phyloP scores from a whole-genome alignment of 2,113 vertebrate species.

The Lichenostomus cassidix region DNA sequence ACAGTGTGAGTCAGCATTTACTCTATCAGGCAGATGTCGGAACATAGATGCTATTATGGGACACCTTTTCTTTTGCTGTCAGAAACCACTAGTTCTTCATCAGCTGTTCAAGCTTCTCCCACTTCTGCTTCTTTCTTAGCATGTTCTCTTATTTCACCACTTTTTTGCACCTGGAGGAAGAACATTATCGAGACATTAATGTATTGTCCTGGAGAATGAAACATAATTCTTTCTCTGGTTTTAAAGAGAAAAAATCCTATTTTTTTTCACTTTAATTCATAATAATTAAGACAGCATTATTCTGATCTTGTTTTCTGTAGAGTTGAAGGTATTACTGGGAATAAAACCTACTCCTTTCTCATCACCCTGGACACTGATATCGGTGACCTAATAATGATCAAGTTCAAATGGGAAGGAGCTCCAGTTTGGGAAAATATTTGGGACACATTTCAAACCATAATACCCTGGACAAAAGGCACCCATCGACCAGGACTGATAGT shows the following conservation, averaged over 20 bases:
- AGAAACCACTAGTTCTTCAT: neutral
- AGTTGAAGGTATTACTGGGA: constrained; percentile 76
- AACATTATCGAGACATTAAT: neutral
- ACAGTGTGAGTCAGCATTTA: neutral
- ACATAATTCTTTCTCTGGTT: neutral
- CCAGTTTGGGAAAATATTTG: constrained; percentile 86
- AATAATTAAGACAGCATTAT: neutral
- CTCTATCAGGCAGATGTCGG: neutral
- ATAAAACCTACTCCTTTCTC: constrained; percentile 87
- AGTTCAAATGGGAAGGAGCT: constrained; percentile 82
- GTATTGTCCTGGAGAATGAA: neutral
- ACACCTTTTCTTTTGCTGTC: neutral
- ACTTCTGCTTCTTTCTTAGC: neutral
- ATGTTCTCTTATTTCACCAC: neutral
- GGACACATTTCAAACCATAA: constrained; percentile 83
- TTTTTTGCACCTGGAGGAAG: neutral
- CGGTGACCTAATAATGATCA: constrained; percentile 85
- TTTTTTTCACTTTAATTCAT: neutral
- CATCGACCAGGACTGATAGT: constrained; percentile 74
- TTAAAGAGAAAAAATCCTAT: neutral
- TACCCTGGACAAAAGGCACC: constrained; percentile 75
- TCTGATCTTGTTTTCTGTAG: constrained; percentile 65
- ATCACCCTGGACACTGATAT: constrained; percentile 87
- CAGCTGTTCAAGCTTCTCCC: neutral
- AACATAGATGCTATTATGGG: neutral